A percentile compares a stretch with the other conserved stretches of the same genome.
phyloP scores from a whole-genome alignment of 2,113 vertebrate genomes.

The Polypterus bichir region DNA sequence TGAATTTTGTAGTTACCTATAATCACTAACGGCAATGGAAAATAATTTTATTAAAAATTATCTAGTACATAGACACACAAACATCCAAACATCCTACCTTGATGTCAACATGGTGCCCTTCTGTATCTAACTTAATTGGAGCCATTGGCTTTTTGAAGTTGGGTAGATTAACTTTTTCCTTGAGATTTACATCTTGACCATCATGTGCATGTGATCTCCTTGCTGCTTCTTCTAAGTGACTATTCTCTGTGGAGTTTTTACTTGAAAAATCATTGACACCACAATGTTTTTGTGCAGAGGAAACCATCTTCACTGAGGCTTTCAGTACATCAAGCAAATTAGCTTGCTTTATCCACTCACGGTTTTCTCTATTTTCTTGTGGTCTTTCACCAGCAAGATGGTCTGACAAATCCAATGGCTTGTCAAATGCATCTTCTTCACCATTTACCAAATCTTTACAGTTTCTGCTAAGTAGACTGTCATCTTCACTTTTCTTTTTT shows the following conservation, averaged over 20 bases:
- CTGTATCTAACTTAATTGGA: slow-evolving; percentile 29
- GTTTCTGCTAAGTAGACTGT: slow-evolving; percentile 22
- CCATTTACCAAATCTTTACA: slow-evolving; percentile 16
- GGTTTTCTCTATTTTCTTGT: slow-evolving; percentile 38
- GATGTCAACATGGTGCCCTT: slow-evolving; percentile 34
- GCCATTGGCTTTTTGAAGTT: slow-evolving; percentile 33
- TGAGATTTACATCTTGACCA: slow-evolving; percentile 31
- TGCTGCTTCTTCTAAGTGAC: slow-evolving; percentile 27
- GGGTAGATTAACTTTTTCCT: slow-evolving; percentile 39
- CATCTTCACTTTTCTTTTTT: slow-evolving; percentile 48
- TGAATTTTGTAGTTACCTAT: too few species aligned
- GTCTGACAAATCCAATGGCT: slow-evolving; percentile 59
- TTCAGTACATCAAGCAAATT: slow-evolving; percentile 42
- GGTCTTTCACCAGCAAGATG: slow-evolving; percentile 35
- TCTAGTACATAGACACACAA: not conserved
- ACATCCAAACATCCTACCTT: slow-evolving; percentile 37
- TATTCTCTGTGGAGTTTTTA: slow-evolving; percentile 31
- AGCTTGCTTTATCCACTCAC: slow-evolving; percentile 41
- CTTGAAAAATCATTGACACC: slow-evolving; percentile 23
- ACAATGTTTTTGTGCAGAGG: slow-evolving; percentile 21
- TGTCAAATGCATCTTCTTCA: slow-evolving; percentile 34
- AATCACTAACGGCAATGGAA: too few species aligned
- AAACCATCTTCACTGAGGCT: slow-evolving; percentile 27
- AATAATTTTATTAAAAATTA: too few species aligned
- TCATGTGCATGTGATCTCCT: slow-evolving; percentile 26